Percentiles rank a stretch among this genome's conserved stretches.
phyloP scores from a whole-genome alignment of 1,140 invertebrate genomes.

The Frieseomelitta varia region DNA sequence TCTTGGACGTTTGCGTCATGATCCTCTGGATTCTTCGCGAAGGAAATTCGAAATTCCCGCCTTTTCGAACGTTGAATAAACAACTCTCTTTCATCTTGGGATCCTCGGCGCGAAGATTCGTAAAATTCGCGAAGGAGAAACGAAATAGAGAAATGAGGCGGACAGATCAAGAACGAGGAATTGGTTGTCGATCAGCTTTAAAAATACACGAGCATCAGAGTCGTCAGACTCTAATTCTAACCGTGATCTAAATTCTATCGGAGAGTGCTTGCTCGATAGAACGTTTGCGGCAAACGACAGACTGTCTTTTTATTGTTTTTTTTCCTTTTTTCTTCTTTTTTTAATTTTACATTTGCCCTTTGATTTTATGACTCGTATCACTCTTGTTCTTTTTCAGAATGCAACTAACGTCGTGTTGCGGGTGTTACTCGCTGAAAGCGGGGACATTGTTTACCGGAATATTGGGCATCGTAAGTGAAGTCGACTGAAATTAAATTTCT shows the following conservation, averaged over 20 bases:
- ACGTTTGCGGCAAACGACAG: background rate
- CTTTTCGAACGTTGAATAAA: no score
- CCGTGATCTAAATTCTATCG: constrained; percentile 40
- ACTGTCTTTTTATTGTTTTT: background rate
- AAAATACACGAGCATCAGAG: constrained; percentile 40
- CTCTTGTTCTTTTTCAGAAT: constrained; percentile 57
- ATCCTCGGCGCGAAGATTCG: no score
- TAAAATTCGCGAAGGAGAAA: background rate
- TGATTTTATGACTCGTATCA: no score
- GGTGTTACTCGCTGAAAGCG: constrained; percentile 86
- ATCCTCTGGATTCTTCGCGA: background rate
- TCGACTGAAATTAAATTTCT: background rate
- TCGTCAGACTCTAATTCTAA: constrained; percentile 33
- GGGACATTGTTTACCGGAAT: constrained; percentile 88
- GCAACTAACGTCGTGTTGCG: constrained; percentile 84
- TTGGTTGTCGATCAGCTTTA: constrained; percentile 32
- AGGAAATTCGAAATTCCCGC: background rate
- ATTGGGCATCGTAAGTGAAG: constrained; percentile 84
- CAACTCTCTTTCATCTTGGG: background rate
- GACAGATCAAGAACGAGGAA: background rate
- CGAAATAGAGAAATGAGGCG: background rate
- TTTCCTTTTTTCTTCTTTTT: no score
- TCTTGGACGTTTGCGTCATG: no score
- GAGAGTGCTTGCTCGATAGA: background rate
- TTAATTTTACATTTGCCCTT: background rate